Evolutionary conservation across 2,113 vertebrate species (phyloP).

Genomic region (Bathybates hornii): DNA sequence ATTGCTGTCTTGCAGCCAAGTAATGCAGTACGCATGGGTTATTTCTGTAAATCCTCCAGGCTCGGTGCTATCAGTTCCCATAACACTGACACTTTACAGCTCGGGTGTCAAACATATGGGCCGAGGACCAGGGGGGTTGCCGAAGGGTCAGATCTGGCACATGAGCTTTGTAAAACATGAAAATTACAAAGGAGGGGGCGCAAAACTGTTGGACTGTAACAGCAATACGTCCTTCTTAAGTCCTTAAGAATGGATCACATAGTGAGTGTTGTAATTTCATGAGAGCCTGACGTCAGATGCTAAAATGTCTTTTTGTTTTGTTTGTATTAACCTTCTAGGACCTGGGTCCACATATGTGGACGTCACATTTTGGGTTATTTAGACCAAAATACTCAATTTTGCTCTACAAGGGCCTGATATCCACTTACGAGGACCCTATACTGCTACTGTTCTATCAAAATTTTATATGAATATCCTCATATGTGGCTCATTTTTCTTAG

Average conservation of each 20-base stretch:
- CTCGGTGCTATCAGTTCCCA: not conserved
- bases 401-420: no score
- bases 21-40: not conserved
- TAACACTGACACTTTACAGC: not conserved
- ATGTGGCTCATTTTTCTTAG: no score
- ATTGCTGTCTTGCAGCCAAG: conserved; percentile 6
- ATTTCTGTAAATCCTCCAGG: not conserved
- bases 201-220: not conserved
- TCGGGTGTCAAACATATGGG: not conserved
- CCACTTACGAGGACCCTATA: no score
- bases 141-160: not conserved
- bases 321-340: not conserved
- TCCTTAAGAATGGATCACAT: not conserved
- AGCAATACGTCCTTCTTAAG: not conserved
- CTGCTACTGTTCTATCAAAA: no score
- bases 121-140: not conserved
- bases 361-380: no score
- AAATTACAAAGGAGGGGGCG: not conserved
- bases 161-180: not conserved
- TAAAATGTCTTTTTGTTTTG: not conserved
- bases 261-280: not conserved
- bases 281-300: not conserved
- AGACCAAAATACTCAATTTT: no score
- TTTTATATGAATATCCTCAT: no score
- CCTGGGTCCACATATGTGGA: no score